Evolutionary conservation across 2,113 vertebrate species (phyloP).

Genomic region (Hippocampus abdominalis): DNA sequence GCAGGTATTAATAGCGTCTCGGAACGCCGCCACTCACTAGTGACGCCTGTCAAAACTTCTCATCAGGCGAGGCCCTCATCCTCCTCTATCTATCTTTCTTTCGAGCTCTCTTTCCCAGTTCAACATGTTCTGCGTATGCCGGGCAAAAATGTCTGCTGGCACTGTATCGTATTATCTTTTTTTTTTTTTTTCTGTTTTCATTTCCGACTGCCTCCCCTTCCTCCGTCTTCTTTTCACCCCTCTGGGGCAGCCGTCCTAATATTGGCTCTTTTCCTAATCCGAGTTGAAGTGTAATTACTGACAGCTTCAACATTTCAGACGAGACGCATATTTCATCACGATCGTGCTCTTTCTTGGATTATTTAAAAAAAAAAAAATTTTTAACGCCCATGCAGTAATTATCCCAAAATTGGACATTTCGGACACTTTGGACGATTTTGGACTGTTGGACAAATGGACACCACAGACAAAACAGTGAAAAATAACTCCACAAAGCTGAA

Average conservation of each 20-base stretch:
- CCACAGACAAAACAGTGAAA: too few species aligned
- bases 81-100: neutral
- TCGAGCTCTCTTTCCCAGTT: constrained; percentile 12
- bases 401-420: too few species aligned
- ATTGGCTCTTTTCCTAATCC: constrained; percentile 24
- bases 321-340: constrained; percentile 14
- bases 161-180: constrained; percentile 13
- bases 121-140: constrained; percentile 34
- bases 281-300: constrained; percentile 49
- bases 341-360: constrained; percentile 12
- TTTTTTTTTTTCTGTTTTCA: constrained; percentile 22
- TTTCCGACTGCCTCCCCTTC: constrained; percentile 14
- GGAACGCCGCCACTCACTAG: constrained; percentile 18
- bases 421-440: too few species aligned
- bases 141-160: constrained; percentile 14
- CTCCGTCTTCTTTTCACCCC: constrained; percentile 34
- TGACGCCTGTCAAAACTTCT: constrained; percentile 22
- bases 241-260: constrained; percentile 20
- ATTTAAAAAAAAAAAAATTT: too few species aligned
- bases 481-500: too few species aligned
- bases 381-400: too few species aligned
- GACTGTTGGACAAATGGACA: too few species aligned
- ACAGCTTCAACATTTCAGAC: constrained; percentile 44
- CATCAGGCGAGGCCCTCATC: constrained; percentile 26
- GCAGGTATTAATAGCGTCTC: constrained; percentile 39